These are phyloP conservation scores for Myzus persicae DNA, from an alignment of 1,140 invertebrate species.

Conservation along the genomic window DNA sequence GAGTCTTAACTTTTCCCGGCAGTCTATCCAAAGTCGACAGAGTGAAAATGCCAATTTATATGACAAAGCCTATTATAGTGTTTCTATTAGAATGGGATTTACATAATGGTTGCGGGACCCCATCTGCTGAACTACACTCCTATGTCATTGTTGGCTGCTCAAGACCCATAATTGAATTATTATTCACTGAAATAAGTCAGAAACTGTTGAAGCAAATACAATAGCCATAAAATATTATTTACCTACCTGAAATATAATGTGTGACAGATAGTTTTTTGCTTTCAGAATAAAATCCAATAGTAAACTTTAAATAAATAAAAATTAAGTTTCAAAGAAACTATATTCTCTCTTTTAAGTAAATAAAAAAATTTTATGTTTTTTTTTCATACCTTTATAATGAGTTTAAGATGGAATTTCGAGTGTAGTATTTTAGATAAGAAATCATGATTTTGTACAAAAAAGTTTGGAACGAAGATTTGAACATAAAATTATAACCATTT, in stretches of 20 bases:
- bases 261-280: not conserved
- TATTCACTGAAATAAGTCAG: conserved; percentile 54
- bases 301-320: not conserved
- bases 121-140: conserved; percentile 17
- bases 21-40: conserved; percentile 33
- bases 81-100: conserved; percentile 57
- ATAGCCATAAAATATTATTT: conserved; percentile 45
- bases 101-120: conserved; percentile 48
- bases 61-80: conserved; percentile 58
- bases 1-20: conserved; percentile 25
- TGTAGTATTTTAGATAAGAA: not conserved
- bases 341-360: not conserved
- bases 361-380: not conserved
- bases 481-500: not conserved
- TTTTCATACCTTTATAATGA: not conserved
- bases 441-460: not conserved
- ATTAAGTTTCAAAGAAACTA: not conserved
- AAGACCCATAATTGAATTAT: conserved; percentile 55
- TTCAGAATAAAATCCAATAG: not conserved
- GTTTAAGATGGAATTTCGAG: not conserved
- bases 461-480: not conserved
- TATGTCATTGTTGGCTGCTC: conserved; percentile 45
- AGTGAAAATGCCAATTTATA: conserved; percentile 58
- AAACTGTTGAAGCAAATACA: conserved; percentile 6
- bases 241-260: conserved; percentile 32